Percentiles rank a stretch among this genome's conserved stretches.
These are phyloP conservation scores for Heterodera schachtii DNA, from an alignment of 1,140 invertebrate species.

Conservation along the genomic window DNA sequence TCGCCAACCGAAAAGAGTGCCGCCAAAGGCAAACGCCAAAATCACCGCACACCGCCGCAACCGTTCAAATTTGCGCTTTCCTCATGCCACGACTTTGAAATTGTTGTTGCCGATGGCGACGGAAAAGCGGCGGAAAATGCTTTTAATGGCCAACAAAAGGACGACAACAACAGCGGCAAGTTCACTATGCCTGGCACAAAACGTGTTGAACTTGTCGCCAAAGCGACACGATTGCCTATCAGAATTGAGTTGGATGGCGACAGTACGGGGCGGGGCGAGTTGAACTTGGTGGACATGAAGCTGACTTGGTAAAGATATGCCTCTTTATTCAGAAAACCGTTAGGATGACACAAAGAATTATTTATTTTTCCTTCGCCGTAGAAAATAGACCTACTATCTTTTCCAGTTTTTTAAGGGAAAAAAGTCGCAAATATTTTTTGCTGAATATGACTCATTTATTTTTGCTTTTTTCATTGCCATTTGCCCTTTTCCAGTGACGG, in stretches of 20 bases:
- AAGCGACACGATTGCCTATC: neutral
- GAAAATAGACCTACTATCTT: no score
- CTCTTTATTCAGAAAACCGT: no score
- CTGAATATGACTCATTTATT: no score
- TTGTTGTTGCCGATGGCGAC: conserved; percentile 1
- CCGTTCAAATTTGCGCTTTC: conserved; percentile 10
- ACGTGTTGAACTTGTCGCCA: neutral
- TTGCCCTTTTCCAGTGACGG: neutral
- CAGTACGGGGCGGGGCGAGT: neutral
- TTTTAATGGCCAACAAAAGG: neutral
- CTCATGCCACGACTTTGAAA: conserved; percentile 35
- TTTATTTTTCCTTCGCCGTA: no score
- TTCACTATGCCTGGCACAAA: neutral
- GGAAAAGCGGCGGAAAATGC: neutral
- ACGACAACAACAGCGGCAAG: neutral
- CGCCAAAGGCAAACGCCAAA: neutral
- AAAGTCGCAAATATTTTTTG: no score
- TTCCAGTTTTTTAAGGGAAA: no score
- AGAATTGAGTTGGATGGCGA: neutral
- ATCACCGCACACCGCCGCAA: neutral
- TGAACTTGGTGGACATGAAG: neutral
- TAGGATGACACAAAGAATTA: no score
- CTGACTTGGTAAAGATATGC: neutral
- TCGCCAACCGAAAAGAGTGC: neutral
- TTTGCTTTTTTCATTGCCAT: no score